Conservation (phyloP, 2,113 vertebrate genomes). For the Circaetus cinerascens region DNA sequence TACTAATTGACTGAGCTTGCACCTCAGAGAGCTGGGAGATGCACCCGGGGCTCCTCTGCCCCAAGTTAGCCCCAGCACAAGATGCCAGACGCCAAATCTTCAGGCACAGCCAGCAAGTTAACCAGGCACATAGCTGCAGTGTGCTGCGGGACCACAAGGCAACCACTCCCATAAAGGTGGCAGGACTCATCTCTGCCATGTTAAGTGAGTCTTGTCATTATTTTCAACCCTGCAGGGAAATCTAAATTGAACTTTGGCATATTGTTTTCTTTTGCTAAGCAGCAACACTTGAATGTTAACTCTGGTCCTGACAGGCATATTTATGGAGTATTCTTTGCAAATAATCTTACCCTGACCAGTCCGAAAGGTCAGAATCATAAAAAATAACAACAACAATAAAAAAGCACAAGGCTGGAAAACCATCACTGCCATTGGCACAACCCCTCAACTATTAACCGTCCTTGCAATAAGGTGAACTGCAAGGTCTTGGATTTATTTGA, state of each 20-base stretch:
- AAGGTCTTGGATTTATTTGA: slow-evolving; percentile 39
- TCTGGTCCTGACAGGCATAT: neutral
- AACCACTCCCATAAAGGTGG: neutral
- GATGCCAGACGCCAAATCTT: neutral
- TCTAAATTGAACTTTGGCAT: neutral
- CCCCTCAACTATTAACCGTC: neutral
- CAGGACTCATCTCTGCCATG: neutral
- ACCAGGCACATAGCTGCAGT: neutral
- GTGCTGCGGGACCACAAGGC: neutral
- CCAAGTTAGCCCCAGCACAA: neutral
- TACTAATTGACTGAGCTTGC: neutral
- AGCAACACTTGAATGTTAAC: neutral
- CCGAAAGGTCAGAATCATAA: slow-evolving; percentile 6
- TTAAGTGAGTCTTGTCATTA: neutral
- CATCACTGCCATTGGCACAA: neutral
- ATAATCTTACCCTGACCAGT: slow-evolving; percentile 39
- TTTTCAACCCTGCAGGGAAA: slow-evolving; percentile 5
- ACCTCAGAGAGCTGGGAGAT: neutral
- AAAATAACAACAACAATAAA: neutral
- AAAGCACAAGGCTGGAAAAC: neutral
- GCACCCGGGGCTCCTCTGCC: neutral
- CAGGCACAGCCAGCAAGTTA: neutral
- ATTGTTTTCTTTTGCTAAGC: slow-evolving; percentile 11
- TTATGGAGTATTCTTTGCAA: slow-evolving; percentile 29
- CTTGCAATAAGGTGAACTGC: neutral